Percentiles rank a stretch among this genome's conserved stretches.
These are phyloP conservation scores for Phoebastria nigripes DNA, from an alignment of 2,797 vertebrate species.

Conservation along the genomic window DNA sequence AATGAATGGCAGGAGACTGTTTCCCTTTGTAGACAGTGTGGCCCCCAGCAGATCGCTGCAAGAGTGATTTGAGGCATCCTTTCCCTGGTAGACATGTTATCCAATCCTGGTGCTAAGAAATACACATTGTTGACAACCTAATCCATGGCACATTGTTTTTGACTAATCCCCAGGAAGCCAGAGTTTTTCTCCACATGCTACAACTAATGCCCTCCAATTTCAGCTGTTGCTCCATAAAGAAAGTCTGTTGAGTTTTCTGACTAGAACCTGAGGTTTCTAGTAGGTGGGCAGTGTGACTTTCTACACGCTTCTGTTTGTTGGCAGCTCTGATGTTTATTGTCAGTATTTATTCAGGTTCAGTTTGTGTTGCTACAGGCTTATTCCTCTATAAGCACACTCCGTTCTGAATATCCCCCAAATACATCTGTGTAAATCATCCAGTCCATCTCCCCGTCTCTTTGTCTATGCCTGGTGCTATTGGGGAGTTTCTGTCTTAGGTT, in stretches of 20 bases:
- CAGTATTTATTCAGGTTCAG: neutral
- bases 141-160: neutral
- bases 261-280: neutral
- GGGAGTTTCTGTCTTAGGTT: neutral
- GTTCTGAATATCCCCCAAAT: neutral
- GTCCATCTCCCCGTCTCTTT: neutral
- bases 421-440: neutral
- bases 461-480: neutral
- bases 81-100: neutral
- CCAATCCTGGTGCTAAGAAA: neutral
- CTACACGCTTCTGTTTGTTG: neutral
- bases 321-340: neutral
- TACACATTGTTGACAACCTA: neutral
- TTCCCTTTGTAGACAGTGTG: neutral
- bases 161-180: neutral
- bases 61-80: neutral
- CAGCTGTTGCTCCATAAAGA: neutral
- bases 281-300: neutral
- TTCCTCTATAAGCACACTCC: neutral
- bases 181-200: neutral
- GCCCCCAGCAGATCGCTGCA: neutral
- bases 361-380: neutral
- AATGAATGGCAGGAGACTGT: neutral
- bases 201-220: neutral
- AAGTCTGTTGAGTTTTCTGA: neutral